Evolutionary conservation across 2,113 vertebrate species (phyloP).

Genomic region (Gnathonemus echidnorhynchus): DNA sequence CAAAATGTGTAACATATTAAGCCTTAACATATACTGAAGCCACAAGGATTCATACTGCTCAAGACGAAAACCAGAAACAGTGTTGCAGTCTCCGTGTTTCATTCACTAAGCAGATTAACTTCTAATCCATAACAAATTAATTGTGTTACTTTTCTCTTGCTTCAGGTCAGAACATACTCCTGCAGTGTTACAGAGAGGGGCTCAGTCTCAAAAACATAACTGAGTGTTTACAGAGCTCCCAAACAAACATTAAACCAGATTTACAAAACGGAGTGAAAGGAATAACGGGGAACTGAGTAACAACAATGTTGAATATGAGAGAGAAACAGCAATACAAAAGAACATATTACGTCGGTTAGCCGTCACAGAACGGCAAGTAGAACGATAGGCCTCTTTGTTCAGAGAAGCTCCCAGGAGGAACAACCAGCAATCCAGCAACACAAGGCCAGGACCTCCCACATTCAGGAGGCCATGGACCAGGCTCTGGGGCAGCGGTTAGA

Average conservation of each 20-base stretch:
- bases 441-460: background rate
- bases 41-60: background rate
- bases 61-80: background rate
- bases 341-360: background rate
- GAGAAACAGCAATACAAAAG: background rate
- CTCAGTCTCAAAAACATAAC: background rate
- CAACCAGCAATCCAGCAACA: background rate
- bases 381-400: background rate
- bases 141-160: background rate
- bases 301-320: background rate
- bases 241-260: background rate
- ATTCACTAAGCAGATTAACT: background rate
- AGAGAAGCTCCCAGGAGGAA: background rate
- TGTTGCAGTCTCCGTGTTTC: background rate
- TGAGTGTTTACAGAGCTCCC: background rate
- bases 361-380: background rate
- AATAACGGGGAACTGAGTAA: background rate
- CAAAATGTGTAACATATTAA: constrained; percentile 1
- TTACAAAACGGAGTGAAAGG: background rate
- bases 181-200: background rate
- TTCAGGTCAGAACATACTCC: background rate
- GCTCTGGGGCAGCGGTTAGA: constrained; percentile 33
- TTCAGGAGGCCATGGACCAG: constrained; percentile 54
- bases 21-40: background rate
- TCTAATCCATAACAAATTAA: background rate